Base-by-base conservation (phyloP, 2,888 invertebrate species). In the Myopa tessellatipennis region DNA sequence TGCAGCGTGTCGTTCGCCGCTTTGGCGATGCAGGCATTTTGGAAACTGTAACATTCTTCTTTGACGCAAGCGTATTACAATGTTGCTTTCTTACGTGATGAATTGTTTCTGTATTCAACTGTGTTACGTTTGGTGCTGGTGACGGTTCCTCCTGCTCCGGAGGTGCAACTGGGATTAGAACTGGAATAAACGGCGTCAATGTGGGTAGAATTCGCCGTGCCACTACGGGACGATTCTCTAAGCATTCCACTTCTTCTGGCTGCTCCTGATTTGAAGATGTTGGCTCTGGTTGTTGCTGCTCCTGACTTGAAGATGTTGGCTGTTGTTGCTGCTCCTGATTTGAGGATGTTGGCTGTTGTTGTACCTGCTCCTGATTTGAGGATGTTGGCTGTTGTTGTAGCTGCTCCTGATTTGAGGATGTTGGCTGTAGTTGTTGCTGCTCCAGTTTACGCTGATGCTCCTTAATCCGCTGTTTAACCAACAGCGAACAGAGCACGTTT, bases 391-490 rank as follows among this genome's bases (percentile, higher is more conserved):
- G 26, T 26, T 26, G 26, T 26, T 26, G 26, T 26, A 8, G 16
- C 3, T 52, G 67, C 1, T 8, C 18, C 26, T 6, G 45, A 45
- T 45, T 45, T 6, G 45, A 6, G 45, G 7, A 6, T 6, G 45
- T 6, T 10, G 45, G 45, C 45, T 4, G 75, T 5, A 6, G 74
- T 5, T 67, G 52, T 34, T n/a, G 78, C 14, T 38, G 34, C 36
- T 80, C 81, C 1, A 77, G 67, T n/a, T 81, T 80, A 45, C 81
- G 79, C 50, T 84, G 81, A 45, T 83, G 79, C 4, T 88, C 87
- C 18, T 85, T 83, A 0, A 86, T 83, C n/a, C 85, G 84, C 74
- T 88, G 88, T 72, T 87, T 88, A 0, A 88, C 85, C 77, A 88
- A 79, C 38, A 87, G 80, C n/a, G 85, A 85, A 74, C 87, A 89